Conservation (phyloP, 92 coral and sea anemone genomes). For the Scolanthus callimorphus region DNA sequence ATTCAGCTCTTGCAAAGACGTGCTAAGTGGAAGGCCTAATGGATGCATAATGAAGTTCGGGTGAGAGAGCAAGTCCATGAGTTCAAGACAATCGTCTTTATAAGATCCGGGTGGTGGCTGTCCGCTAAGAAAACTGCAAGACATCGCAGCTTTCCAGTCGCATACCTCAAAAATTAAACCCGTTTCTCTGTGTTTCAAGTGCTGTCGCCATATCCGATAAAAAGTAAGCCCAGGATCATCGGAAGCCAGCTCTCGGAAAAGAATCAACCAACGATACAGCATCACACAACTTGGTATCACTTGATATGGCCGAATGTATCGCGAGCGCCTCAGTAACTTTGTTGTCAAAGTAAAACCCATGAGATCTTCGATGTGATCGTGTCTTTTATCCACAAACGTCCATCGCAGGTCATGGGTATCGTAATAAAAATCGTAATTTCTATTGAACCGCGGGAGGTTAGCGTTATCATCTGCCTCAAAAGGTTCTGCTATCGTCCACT, state of each 20-base stretch:
- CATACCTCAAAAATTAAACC: slow-evolving; percentile 83
- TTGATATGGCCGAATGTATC: slow-evolving; percentile 87
- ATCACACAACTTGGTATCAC: slow-evolving; percentile 89
- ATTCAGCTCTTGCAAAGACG: slow-evolving; percentile 16
- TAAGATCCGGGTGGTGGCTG: slow-evolving; percentile 63
- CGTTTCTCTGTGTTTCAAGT: slow-evolving; percentile 73
- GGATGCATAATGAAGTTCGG: slow-evolving; percentile 95
- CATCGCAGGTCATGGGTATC: slow-evolving; percentile 90
- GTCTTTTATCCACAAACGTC: slow-evolving; percentile 90
- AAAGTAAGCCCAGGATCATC: slow-evolving; percentile 87
- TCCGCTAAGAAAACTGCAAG: slow-evolving; percentile 80
- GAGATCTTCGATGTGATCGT: slow-evolving; percentile 83
- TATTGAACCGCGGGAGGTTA: slow-evolving; percentile 64
- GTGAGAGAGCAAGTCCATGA: slow-evolving; percentile 75
- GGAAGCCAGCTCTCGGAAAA: slow-evolving; percentile 64
- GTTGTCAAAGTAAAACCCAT: slow-evolving; percentile 58
- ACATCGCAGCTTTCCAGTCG: slow-evolving; percentile 99
- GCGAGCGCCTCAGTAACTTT: slow-evolving; percentile 57
- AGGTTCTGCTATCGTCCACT: slow-evolving; percentile 74
- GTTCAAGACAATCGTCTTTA: slow-evolving; percentile 76
- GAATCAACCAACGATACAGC: slow-evolving; percentile 85
- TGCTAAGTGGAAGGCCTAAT: slow-evolving; percentile 51
- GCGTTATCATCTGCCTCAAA: slow-evolving; percentile 75
- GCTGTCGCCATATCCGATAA: slow-evolving; percentile 93
- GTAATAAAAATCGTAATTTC: slow-evolving; percentile 82